These are phyloP conservation scores for Gandaritis pyraliata DNA, from an alignment of 2,888 invertebrate genomes.

Conservation along the genomic window DNA sequence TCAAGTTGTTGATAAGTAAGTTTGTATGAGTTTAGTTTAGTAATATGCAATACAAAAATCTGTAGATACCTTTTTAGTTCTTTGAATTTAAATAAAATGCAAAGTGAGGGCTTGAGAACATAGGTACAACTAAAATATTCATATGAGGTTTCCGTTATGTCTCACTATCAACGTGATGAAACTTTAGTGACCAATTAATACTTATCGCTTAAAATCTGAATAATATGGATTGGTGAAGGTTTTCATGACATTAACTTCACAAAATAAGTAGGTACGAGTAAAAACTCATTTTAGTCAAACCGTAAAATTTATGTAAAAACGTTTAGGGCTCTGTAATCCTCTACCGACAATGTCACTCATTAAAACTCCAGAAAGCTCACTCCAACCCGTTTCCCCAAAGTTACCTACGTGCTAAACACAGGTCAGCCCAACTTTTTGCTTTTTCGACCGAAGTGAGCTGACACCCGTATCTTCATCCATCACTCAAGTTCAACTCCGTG, in stretches of 20 bases:
- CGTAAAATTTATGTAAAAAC: slow-evolving; percentile 4
- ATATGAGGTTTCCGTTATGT: too few species aligned
- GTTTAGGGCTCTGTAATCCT: slow-evolving; percentile 8
- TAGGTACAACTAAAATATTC: too few species aligned
- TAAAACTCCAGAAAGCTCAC: slow-evolving; percentile 24
- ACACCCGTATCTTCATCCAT: slow-evolving; percentile 2
- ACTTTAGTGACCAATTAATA: too few species aligned
- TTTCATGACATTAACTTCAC: not conserved
- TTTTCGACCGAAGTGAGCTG: slow-evolving; percentile 19
- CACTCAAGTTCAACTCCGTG: not conserved
- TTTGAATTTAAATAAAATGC: too few species aligned
- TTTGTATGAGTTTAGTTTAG: not conserved
- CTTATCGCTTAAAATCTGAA: too few species aligned
- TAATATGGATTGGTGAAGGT: not conserved
- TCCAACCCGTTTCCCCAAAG: slow-evolving; percentile 16
- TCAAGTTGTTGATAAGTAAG: not conserved
- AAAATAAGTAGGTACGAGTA: not conserved
- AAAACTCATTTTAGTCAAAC: not conserved
- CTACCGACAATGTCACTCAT: slow-evolving; percentile 20
- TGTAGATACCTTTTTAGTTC: too few species aligned
- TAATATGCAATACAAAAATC: too few species aligned
- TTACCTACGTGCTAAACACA: slow-evolving; percentile 21
- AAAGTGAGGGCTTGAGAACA: too few species aligned
- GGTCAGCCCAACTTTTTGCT: slow-evolving; percentile 23
- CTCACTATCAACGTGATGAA: too few species aligned